Conservation (phyloP, 2,113 vertebrate genomes). For the Petrocephalus microphthalmus region DNA sequence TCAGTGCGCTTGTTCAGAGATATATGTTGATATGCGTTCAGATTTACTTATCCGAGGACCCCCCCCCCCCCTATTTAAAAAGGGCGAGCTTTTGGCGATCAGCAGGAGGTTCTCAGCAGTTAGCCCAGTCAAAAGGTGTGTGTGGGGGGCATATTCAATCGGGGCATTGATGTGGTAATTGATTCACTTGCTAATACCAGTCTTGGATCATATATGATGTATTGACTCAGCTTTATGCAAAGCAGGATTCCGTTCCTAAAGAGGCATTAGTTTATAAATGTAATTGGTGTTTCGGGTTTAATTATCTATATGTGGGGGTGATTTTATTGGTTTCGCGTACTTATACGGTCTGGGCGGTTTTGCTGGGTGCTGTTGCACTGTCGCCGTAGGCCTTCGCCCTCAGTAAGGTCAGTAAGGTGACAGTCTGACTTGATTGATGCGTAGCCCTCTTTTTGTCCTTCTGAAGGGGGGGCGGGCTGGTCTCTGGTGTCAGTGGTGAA, state of each 20-base stretch:
- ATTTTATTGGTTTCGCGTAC: not conserved
- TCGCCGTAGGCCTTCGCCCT: not conserved
- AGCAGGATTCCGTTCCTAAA: slow-evolving; percentile 17
- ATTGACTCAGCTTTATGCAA: slow-evolving; percentile 33
- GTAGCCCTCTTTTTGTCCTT: not conserved
- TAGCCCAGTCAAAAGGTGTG: slow-evolving; percentile 43
- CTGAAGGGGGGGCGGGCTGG: not conserved
- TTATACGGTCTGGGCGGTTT: not conserved
- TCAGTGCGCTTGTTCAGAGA: not conserved
- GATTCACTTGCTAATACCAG: slow-evolving; percentile 46
- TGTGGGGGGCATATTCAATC: slow-evolving; percentile 38
- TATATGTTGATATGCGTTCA: not conserved
- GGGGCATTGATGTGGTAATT: slow-evolving; percentile 47
- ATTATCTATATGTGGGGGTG: not conserved
- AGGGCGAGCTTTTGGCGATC: slow-evolving; percentile 28
- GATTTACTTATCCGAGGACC: not conserved
- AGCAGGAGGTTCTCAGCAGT: slow-evolving; percentile 34
- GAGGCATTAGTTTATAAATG: slow-evolving; percentile 6
- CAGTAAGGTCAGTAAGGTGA: not conserved
- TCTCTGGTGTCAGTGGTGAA: not conserved
- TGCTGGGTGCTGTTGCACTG: not conserved
- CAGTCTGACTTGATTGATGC: not conserved
- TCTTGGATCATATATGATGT: slow-evolving; percentile 30
- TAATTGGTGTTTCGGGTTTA: not conserved
- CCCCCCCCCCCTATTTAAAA: not conserved